phyloP scores from a whole-genome alignment of 30 jellyfish, hydroid and myxozoan genomes.

The Nemopilema nomurai region DNA sequence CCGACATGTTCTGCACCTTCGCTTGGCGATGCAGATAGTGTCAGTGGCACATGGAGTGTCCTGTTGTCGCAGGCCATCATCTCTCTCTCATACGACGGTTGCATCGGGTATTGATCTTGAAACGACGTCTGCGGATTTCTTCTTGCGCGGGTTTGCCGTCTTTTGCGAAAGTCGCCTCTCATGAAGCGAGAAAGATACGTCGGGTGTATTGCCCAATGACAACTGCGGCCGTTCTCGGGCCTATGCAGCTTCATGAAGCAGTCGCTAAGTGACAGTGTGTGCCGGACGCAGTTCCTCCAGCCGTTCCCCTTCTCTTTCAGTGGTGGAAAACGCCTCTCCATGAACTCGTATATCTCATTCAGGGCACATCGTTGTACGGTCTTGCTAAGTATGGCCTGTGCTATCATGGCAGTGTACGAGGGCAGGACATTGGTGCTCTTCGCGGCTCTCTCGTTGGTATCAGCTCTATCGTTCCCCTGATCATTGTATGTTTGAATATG shows the following conservation, averaged over 20 bases:
- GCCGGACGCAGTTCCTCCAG: slow-evolving; percentile 91
- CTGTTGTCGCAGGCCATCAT: slow-evolving; percentile 18
- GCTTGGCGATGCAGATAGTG: slow-evolving; percentile 4
- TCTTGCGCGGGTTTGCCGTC: slow-evolving; percentile 44
- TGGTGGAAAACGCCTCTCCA: slow-evolving; percentile 76
- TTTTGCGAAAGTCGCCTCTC: slow-evolving; percentile 69
- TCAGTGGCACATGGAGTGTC: slow-evolving; percentile 13
- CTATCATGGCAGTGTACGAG: slow-evolving; percentile 83
- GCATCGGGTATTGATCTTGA: slow-evolving; percentile 48
- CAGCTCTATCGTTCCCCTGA: slow-evolving; percentile 2
- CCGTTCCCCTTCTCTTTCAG: slow-evolving; percentile 75
- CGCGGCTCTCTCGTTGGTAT: slow-evolving; percentile 7
- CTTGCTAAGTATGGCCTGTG: slow-evolving; percentile 84
- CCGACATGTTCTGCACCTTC: slow-evolving; percentile 32
- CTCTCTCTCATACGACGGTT: slow-evolving; percentile 38
- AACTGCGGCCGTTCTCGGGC: slow-evolving; percentile 90
- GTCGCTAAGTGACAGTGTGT: slow-evolving; percentile 80
- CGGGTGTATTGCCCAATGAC: slow-evolving; percentile 97
- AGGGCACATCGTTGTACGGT: slow-evolving; percentile 58
- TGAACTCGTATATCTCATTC: slow-evolving; percentile 78
- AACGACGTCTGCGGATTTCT: slow-evolving; percentile 29
- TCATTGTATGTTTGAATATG: not conserved
- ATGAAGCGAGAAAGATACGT: slow-evolving; percentile 70
- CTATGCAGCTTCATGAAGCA: slow-evolving; percentile 87
- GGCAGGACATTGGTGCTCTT: slow-evolving; percentile 56